phyloP scores from a whole-genome alignment of 2,113 vertebrate species.

The Phylloscopus whistleri region DNA sequence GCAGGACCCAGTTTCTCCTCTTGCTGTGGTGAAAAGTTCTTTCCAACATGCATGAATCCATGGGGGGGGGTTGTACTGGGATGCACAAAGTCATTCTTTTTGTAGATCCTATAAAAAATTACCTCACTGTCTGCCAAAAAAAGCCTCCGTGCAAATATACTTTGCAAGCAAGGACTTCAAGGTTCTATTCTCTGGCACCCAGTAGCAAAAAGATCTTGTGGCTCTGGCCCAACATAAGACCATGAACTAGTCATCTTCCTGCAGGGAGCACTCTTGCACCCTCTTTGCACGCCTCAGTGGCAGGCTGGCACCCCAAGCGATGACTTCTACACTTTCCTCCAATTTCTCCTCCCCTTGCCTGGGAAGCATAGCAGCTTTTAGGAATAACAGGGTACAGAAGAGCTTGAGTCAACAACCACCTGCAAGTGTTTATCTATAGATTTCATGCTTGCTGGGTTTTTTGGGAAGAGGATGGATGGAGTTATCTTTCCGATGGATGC shows the following conservation, averaged over 20 bases:
- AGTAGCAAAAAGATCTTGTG: not conserved
- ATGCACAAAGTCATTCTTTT: not conserved
- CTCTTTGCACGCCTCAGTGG: not conserved
- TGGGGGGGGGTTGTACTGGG: not conserved
- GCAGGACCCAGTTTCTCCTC: not conserved
- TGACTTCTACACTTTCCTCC: not conserved
- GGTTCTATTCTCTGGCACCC: not conserved
- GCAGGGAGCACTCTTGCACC: slow-evolving; percentile 13
- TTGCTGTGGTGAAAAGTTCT: not conserved
- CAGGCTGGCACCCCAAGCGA: not conserved
- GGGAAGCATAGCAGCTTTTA: not conserved
- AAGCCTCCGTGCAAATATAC: not conserved
- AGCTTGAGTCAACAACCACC: not conserved
- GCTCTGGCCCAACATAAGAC: not conserved
- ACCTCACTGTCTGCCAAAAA: not conserved
- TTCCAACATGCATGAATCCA: not conserved
- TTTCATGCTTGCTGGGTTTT: not conserved
- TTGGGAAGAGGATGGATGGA: not conserved
- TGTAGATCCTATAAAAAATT: not conserved
- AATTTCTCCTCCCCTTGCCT: not conserved
- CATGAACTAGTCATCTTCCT: not conserved
- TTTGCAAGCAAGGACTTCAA: not conserved
- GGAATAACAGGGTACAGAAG: not conserved
- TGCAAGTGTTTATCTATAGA: not conserved
- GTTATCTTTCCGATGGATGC: not conserved